Evolutionary conservation across 2,797 vertebrate species (phyloP), one percentile per base, ranked within the genome.

Genomic region (Gastrophryne carolinensis): DNA sequence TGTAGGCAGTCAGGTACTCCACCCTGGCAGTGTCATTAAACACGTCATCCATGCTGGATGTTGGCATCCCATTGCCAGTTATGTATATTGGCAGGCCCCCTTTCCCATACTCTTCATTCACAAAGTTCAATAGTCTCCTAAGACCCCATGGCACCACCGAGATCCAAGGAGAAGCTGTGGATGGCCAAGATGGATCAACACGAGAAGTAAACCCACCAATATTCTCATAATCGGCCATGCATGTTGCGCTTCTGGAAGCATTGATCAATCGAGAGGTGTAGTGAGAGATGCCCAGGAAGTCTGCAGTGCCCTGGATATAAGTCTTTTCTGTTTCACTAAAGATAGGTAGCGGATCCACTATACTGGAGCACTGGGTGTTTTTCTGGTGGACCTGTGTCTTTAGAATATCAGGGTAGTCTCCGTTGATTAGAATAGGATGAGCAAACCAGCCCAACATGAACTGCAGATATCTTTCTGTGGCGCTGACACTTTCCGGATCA

Each of bases 361-460:
- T 34, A 0, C 7, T 7, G n/a, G 85, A 39, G 81, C 97, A 98
- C 23, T 85, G 78, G 0, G 79, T 78, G 79, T 77, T 91, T 74
- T 90, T 87, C 57, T 84, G 76, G 58, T 89, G 88, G 26, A 96
- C 87, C 79, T 93, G 93, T 41, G 82, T 79, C 83, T 88, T 96
- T 52, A 98, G 85, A 29, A 82, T 0, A 17, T 83, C 82, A 12
- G 96, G 92, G 81, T 98, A 99, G 86, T 98, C 93, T 17, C 97
- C 97, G 15, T 95, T 86, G 63, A 96, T 90, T 84, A 97, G 96
- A 80, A 98, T 79, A 11, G 96, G 96, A 82, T 98, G 95, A 80
- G 96, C 96, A 84, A 98, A 99, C 95, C 95, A 97, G 75, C 96
- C 97, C 41, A 99, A 84, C 93, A 94, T 98, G 82, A 96, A 96